Conservation (phyloP, 2,797 vertebrate species). For the Selene dorsalis region DNA sequence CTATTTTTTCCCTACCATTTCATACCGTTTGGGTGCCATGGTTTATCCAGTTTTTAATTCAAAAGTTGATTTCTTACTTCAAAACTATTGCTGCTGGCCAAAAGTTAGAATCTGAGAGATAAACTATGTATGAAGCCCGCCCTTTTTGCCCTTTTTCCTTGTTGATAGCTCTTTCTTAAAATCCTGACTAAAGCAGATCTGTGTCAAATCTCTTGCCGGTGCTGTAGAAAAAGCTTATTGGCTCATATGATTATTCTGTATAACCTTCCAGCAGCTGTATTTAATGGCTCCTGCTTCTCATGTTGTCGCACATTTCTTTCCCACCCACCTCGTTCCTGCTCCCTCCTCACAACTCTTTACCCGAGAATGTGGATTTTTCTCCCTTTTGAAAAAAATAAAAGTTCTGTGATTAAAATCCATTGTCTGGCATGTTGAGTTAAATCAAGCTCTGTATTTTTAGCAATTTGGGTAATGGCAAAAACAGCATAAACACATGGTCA, state of each 20-base stretch:
- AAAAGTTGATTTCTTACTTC: conserved; percentile 74
- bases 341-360: conserved; percentile 64
- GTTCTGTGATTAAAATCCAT: conserved; percentile 78
- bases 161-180: conserved; percentile 70
- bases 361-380: conserved; percentile 82
- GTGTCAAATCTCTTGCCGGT: conserved; percentile 72
- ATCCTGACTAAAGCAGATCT: conserved; percentile 75
- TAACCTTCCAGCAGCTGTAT: conserved; percentile 82
- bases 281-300: conserved; percentile 78
- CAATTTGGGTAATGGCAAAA: neutral
- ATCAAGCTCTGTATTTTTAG: neutral
- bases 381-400: conserved; percentile 85
- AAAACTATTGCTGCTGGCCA: conserved; percentile 83
- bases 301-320: conserved; percentile 53
- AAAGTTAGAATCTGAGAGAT: conserved; percentile 70
- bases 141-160: conserved; percentile 27
- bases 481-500: neutral
- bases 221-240: conserved; percentile 84
- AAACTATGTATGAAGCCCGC: conserved; percentile 68
- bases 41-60: conserved; percentile 80
- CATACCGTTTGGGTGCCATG: conserved; percentile 85
- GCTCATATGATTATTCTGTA: conserved; percentile 83
- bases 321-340: neutral
- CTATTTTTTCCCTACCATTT: conserved; percentile 47
- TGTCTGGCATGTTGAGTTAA: conserved; percentile 4